These are phyloP conservation scores for Leuciscus idus DNA, from an alignment of 2,113 vertebrate species.

Conservation along the genomic window DNA sequence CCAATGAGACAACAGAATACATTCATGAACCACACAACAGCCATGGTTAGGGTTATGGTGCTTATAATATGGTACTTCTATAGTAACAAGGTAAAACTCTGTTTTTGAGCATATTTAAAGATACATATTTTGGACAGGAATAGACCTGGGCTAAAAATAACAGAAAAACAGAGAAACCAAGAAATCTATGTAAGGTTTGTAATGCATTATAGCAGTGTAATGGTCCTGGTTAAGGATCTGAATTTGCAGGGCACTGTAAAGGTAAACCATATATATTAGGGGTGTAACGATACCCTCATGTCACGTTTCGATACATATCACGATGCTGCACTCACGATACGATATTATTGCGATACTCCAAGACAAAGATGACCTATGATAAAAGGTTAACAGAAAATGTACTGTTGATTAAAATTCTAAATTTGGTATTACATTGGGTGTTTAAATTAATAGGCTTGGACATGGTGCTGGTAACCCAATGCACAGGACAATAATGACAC, in stretches of 20 bases:
- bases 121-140: not conserved
- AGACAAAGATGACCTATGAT: too few species aligned
- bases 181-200: not conserved
- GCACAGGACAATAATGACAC: too few species aligned
- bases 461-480: too few species aligned
- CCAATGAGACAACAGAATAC: constrained; percentile 1
- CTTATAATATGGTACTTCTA: not conserved
- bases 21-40: not conserved
- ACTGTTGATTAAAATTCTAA: too few species aligned
- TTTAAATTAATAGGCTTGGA: too few species aligned
- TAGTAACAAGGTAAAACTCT: not conserved
- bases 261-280: not conserved
- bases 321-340: too few species aligned
- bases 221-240: not conserved
- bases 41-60: not conserved
- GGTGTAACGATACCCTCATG: too few species aligned
- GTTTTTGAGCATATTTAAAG: not conserved
- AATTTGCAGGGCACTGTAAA: not conserved
- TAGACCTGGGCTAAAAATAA: not conserved
- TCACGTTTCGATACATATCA: too few species aligned
- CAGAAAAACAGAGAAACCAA: not conserved
- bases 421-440: too few species aligned
- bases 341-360: too few species aligned
- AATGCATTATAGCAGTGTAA: not conserved
- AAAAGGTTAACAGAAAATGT: too few species aligned